Conservation (phyloP, 2,888 invertebrate species). For the Stenotaenia linearis region DNA sequence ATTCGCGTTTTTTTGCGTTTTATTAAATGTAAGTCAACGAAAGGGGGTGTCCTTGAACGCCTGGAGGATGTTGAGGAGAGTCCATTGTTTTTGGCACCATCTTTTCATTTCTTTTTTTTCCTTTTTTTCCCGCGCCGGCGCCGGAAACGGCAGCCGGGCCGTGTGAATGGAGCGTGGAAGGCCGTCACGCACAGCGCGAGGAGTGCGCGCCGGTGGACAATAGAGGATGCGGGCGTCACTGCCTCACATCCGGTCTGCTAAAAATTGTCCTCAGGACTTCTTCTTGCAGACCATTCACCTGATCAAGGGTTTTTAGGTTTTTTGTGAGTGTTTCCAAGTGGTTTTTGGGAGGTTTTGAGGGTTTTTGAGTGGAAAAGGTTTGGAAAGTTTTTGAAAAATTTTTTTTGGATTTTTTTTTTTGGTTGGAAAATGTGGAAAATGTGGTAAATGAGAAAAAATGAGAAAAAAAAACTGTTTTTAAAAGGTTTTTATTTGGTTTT, state of each 20-base stretch:
- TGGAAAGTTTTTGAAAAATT: neutral
- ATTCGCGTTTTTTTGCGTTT: too few relatives aligned
- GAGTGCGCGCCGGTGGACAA: slow-evolving; percentile 26
- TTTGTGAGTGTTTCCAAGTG: neutral
- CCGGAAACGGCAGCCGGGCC: slow-evolving; percentile 23
- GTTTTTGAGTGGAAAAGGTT: too few relatives aligned
- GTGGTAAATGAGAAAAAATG: neutral
- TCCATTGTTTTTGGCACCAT: slow-evolving; percentile 7
- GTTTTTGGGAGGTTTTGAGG: too few relatives aligned
- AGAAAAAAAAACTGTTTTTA: too few relatives aligned
- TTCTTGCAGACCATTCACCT: slow-evolving; percentile 15
- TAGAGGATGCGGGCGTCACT: slow-evolving; percentile 26
- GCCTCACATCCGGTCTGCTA: slow-evolving; percentile 9
- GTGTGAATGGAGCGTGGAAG: slow-evolving; percentile 26
- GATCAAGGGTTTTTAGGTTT: neutral
- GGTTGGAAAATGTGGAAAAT: neutral
- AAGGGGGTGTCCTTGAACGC: slow-evolving; percentile 14
- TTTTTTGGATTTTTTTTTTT: neutral
- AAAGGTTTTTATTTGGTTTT: too few relatives aligned
- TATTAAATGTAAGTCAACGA: too few relatives aligned
- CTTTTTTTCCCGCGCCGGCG: slow-evolving; percentile 1
- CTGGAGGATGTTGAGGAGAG: slow-evolving; percentile 8
- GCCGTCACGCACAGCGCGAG: slow-evolving; percentile 26
- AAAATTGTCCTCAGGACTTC: slow-evolving; percentile 9
- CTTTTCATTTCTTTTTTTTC: neutral